Evolutionary conservation across 2,888 invertebrate genomes (phyloP).

Genomic region (Acleris laterana): DNA sequence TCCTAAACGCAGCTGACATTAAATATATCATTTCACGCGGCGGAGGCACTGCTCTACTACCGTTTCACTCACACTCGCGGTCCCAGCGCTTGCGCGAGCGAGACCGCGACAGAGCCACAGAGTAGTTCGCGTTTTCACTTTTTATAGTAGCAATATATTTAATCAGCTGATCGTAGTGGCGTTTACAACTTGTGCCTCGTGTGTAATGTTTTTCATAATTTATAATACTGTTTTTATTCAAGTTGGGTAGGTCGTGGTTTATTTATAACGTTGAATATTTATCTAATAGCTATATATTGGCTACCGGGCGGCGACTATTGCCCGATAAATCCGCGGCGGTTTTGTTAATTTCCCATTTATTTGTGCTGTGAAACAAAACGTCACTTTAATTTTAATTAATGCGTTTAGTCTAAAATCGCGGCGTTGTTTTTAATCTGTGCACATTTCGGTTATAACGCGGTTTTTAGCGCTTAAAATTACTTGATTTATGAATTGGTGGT

Average conservation of each 20-base stretch:
- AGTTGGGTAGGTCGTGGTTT: conserved; percentile 78
- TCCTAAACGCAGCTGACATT: conserved; percentile 84
- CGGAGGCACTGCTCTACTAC: conserved; percentile 59
- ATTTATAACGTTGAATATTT: conserved; percentile 76
- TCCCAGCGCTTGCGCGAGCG: conserved; percentile 48
- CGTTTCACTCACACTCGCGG: conserved; percentile 54
- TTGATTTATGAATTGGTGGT: conserved; percentile 22
- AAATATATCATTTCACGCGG: conserved; percentile 83
- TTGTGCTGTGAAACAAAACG: conserved; percentile 35
- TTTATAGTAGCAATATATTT: conserved; percentile 85
- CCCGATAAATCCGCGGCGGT: conserved; percentile 49
- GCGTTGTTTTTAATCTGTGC: conserved; percentile 27
- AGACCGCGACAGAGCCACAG: conserved; percentile 62
- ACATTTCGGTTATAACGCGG: conserved; percentile 28
- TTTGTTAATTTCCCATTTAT: conserved; percentile 40
- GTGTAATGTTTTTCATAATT: conserved; percentile 82
- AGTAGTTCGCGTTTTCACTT: conserved; percentile 83
- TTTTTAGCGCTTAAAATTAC: conserved; percentile 23
- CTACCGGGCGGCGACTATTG: conserved; percentile 45
- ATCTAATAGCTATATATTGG: conserved; percentile 56
- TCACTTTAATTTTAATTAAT: conserved; percentile 37
- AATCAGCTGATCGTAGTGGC: conserved; percentile 84
- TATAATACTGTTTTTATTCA: conserved; percentile 76
- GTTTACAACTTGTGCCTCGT: conserved; percentile 75
- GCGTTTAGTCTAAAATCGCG: conserved; percentile 33